These are phyloP conservation scores for Tethya wilhelma DNA, from an alignment of 37 sponge, comb jelly and placozoan species.

Conservation along the genomic window DNA sequence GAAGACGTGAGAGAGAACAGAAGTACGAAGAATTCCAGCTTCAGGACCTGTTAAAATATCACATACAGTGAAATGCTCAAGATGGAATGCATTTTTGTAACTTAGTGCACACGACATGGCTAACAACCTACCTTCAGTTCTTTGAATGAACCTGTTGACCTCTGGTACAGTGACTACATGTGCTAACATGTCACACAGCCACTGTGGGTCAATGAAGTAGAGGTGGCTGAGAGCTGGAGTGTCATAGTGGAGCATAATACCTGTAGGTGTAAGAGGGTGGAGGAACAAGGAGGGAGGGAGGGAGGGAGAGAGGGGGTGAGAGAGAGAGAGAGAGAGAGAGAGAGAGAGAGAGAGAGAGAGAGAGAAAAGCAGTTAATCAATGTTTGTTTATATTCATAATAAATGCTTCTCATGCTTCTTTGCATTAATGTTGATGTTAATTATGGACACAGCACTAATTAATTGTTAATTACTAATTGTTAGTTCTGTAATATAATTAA, in stretches of 20 bases:
- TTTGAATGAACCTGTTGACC: constrained; percentile 78
- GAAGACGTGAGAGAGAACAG: constrained; percentile 83
- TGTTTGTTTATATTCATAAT: too few relatives aligned
- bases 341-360: too few relatives aligned
- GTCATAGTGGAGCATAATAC: constrained; percentile 86
- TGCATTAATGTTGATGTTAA: too few relatives aligned
- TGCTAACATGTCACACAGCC: constrained; percentile 97
- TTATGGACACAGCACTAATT: background rate
- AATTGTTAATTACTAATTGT: background rate
- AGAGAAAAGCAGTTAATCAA: too few relatives aligned
- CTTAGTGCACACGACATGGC: background rate
- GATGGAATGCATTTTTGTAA: background rate
- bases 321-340: background rate
- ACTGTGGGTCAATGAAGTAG: constrained; percentile 96
- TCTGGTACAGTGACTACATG: constrained; percentile 94
- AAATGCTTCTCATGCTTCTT: too few relatives aligned
- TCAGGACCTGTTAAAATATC: constrained; percentile 55
- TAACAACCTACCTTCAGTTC: constrained; percentile 27
- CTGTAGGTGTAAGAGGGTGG: constrained; percentile 20
- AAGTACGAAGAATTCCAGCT: constrained; percentile 77
- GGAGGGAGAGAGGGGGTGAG: background rate
- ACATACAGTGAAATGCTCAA: background rate
- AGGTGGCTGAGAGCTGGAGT: constrained; percentile 88
- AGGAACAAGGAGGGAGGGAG: constrained; percentile 2
- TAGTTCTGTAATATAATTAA: too few relatives aligned